Conservation (phyloP, 2,113 vertebrate genomes). For the Ranitomeya variabilis region DNA sequence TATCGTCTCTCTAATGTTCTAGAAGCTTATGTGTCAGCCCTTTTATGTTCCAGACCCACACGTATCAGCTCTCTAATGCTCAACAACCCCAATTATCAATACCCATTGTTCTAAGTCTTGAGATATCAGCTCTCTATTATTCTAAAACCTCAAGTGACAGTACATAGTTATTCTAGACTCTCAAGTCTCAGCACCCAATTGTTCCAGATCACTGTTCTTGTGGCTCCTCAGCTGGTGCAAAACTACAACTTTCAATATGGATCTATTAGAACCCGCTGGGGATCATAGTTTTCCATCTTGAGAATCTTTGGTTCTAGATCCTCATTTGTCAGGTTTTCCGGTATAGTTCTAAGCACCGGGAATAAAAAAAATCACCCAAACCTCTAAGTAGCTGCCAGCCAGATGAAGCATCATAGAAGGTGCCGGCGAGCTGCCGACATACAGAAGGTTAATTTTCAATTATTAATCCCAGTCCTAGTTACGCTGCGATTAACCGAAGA, state of each 20-base stretch:
- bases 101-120: no score
- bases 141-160: background rate
- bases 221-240: background rate
- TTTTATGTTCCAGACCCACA: no score
- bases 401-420: background rate
- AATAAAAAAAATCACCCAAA: background rate
- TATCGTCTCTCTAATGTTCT: background rate
- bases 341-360: no score
- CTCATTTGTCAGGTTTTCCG: background rate
- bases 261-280: no score
- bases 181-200: background rate
- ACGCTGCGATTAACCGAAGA: slow-evolving; percentile 19
- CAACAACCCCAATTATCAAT: background rate
- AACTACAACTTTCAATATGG: background rate
- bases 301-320: background rate
- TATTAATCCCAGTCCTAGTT: slow-evolving; percentile 5
- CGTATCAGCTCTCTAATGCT: background rate
- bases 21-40: no score
- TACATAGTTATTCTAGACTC: background rate
- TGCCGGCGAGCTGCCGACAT: background rate
- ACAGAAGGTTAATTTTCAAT: background rate
- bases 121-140: background rate
- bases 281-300: background rate
- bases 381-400: background rate
- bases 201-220: background rate